These are phyloP conservation scores for Phocides pigmalion DNA, from an alignment of 1,140 invertebrate genomes.

Conservation along the genomic window DNA sequence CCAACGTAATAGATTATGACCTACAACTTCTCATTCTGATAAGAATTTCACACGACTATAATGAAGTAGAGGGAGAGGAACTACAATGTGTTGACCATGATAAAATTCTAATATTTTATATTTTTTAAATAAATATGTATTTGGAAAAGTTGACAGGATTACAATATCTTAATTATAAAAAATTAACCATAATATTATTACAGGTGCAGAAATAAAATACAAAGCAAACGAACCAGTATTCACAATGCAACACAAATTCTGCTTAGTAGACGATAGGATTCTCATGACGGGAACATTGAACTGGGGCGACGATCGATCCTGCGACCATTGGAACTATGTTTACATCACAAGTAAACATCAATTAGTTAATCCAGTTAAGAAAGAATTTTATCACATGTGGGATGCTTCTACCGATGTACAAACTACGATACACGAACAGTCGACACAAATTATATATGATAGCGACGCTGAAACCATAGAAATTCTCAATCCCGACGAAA, in stretches of 20 bases:
- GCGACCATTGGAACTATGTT: slow-evolving; percentile 77
- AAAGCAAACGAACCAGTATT: slow-evolving; percentile 54
- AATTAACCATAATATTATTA: neutral
- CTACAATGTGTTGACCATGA: no score
- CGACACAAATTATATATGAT: slow-evolving; percentile 40
- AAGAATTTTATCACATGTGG: slow-evolving; percentile 72
- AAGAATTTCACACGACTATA: no score
- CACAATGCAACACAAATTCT: slow-evolving; percentile 77
- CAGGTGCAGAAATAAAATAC: slow-evolving; percentile 75
- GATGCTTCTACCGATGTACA: slow-evolving; percentile 50
- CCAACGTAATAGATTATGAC: no score
- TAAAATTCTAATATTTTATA: no score
- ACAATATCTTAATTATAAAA: neutral
- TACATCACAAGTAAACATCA: slow-evolving; percentile 71
- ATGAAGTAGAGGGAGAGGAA: no score
- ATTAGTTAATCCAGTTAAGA: slow-evolving; percentile 68
- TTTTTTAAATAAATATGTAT: no score
- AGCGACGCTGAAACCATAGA: slow-evolving; percentile 56
- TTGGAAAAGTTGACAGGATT: no score
- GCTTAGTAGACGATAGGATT: slow-evolving; percentile 70
- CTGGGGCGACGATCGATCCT: slow-evolving; percentile 75
- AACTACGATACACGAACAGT: slow-evolving; percentile 36
- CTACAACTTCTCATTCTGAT: no score
- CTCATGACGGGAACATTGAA: slow-evolving; percentile 77
- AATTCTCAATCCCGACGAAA: slow-evolving; percentile 42